These are phyloP conservation scores for Actenoides lindsayi DNA, from an alignment of 2,113 vertebrate genomes.

Conservation along the genomic window DNA sequence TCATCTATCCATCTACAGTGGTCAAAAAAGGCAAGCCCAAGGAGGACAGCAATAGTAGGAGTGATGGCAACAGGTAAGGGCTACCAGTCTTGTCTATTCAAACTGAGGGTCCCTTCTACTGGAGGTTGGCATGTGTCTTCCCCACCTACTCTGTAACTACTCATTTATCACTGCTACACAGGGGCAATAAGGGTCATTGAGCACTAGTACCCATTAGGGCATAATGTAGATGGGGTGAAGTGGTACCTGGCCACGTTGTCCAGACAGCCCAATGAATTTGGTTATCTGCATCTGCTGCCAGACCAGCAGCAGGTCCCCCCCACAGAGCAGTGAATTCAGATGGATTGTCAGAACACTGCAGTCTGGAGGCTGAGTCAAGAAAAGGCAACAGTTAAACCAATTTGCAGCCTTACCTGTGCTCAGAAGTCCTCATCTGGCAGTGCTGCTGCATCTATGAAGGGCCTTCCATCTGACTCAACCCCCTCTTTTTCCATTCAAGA, in stretches of 20 bases:
- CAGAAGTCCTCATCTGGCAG: neutral
- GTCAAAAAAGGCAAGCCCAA: neutral
- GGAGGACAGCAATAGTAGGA: neutral
- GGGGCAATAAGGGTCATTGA: neutral
- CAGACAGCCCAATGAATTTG: neutral
- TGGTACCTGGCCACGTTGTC: neutral
- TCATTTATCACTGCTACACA: neutral
- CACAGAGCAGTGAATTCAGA: neutral
- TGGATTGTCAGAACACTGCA: neutral
- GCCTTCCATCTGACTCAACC: fast-evolving
- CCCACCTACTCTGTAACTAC: neutral
- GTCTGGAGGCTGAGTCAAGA: neutral
- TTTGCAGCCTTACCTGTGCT: neutral
- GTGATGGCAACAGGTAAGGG: neutral
- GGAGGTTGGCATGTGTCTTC: neutral
- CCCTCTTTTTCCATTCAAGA: neutral
- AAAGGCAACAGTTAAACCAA: neutral
- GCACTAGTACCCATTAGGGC: neutral
- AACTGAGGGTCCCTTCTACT: neutral
- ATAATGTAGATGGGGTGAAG: neutral
- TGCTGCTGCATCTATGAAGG: neutral
- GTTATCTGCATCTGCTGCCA: neutral
- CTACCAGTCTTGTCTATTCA: neutral
- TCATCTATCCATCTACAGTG: neutral
- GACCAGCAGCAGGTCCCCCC: neutral